phyloP scores from a whole-genome alignment of 2,113 vertebrate genomes.

The Platanista minor region DNA sequence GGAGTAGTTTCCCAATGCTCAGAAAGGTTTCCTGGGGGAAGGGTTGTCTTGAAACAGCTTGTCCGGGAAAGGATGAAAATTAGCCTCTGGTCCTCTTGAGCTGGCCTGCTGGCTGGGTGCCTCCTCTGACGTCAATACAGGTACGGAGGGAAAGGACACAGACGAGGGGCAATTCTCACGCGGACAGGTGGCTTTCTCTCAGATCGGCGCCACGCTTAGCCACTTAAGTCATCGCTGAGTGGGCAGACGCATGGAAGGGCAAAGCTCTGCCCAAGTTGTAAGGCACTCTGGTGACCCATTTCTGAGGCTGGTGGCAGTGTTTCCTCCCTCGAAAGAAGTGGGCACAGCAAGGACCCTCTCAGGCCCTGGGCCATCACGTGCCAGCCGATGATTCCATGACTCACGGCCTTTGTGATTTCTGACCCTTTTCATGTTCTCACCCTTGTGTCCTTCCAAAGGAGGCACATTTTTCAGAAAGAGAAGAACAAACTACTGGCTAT shows the following conservation, averaged over 20 bases:
- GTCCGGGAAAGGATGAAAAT: slow-evolving; percentile 58
- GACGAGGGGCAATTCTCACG: not conserved
- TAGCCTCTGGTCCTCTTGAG: slow-evolving; percentile 55
- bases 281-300: not conserved
- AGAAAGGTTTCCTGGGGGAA: not conserved
- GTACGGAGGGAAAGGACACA: not conserved
- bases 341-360: not conserved
- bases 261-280: accelerated
- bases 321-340: slow-evolving; percentile 73
- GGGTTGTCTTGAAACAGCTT: not conserved
- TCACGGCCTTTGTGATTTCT: not conserved
- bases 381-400: not conserved
- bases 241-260: accelerated
- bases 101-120: slow-evolving; percentile 19
- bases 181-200: slow-evolving; percentile 59
- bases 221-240: slow-evolving; percentile 38
- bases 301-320: slow-evolving; percentile 59
- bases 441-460: not conserved
- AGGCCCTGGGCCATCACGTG: not conserved
- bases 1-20: not conserved
- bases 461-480: not conserved
- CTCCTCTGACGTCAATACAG: not conserved
- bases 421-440: not conserved
- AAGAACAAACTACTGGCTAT: not conserved
- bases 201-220: slow-evolving; percentile 48